Evolutionary conservation across 2,888 invertebrate species (phyloP).

Genomic region (Lasioglossum vierecki): DNA sequence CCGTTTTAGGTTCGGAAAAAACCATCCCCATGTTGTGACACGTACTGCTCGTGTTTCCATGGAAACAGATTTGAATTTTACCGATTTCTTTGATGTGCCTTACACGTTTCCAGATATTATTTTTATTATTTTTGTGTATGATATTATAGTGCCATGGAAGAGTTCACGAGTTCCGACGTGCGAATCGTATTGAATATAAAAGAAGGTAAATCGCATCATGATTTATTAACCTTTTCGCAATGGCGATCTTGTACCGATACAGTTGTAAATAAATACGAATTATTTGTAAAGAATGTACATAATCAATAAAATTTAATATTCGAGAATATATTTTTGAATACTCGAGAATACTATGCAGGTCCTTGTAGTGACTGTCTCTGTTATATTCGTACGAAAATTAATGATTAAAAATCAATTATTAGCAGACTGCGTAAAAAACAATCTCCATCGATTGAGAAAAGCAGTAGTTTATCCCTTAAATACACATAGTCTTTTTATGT

Average conservation of each 20-base stretch:
- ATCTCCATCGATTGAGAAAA: no score
- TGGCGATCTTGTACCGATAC: background rate
- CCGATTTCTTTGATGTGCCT: slow-evolving; percentile 54
- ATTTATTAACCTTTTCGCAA: slow-evolving; percentile 21
- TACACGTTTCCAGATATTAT: slow-evolving; percentile 52
- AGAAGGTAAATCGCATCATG: slow-evolving; percentile 85
- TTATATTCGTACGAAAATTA: background rate
- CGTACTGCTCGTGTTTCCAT: slow-evolving; percentile 59
- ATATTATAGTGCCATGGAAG: slow-evolving; percentile 86
- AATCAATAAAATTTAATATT: background rate
- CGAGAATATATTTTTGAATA: background rate
- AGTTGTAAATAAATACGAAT: background rate
- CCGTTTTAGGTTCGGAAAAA: no score
- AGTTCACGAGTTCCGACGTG: slow-evolving; percentile 87
- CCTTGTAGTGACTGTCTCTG: background rate
- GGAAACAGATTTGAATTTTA: slow-evolving; percentile 61
- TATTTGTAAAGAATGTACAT: background rate
- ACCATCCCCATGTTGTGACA: slow-evolving; percentile 4
- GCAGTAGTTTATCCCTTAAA: no score
- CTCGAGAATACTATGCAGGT: background rate
- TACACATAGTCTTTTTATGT: no score
- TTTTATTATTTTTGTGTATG: slow-evolving; percentile 54
- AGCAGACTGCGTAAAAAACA: no score
- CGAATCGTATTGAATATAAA: slow-evolving; percentile 89
- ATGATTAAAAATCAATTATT: no score